Base-by-base conservation (phyloP, 2,113 vertebrate species). In the Eretmochelys imbricata region DNA sequence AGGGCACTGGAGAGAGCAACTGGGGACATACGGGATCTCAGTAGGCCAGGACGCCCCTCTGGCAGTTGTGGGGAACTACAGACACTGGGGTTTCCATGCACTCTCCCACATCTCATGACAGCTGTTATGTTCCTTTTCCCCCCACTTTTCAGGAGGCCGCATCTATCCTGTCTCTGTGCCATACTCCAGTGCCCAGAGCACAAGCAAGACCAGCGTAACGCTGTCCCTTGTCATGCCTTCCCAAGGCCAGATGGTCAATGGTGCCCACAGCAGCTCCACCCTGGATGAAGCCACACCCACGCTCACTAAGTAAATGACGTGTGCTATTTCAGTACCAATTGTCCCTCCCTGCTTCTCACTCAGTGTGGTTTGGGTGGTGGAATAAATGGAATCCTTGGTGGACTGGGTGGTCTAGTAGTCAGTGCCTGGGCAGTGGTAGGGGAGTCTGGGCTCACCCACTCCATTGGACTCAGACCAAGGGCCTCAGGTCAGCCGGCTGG, bases 161-260 rank as follows among this genome's bases (percentile, higher is more conserved):
- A 98, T 99, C 95, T 99, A 99, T 96, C 99, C 99, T 0, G 99
- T 99, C 11, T 99, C 99, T 0, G 99, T 99, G 96, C 99, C 99
- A 0, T 99, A 99, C 98, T 99, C 99, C 51, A 99, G 99, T 93
- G 98, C 98, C 96, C 99, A 99, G 98, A 99, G 98, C 98, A 99
- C 99, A 95, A 99, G 99, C 98, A 99, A 99, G 97, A 99, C 99
- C 22, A 99, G 99, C 0, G 99, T 99, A 92, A 99, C 99, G 0
- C 98, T 99, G 29, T 99, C 99, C 10, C 98, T 99, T 91, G 99
- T 99, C 89, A 99, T 99, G 99, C 99, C 99, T 80, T 99, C 99
- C 9, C 99, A 99, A 92, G 98, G 99, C 49, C 99, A 99, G 87
- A 99, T 99, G 98, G 99, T 99, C 97, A 99, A 99, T 1, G 99